phyloP scores from a whole-genome alignment of 2,797 vertebrate species.

The Brotogeris chrysoptera region DNA sequence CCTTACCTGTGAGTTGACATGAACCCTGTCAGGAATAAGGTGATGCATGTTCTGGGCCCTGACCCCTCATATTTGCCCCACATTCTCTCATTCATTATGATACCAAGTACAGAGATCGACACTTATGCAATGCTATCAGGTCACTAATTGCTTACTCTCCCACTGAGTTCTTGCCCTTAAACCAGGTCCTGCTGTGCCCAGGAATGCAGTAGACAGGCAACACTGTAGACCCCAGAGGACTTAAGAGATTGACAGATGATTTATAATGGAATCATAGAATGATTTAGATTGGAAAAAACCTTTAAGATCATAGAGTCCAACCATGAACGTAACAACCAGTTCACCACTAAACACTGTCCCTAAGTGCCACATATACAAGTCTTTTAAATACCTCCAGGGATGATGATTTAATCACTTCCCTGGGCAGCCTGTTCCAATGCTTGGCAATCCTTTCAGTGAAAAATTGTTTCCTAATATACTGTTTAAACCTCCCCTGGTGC shows the following conservation, averaged over 20 bases:
- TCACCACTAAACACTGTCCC: too few species aligned
- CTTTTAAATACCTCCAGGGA: background rate
- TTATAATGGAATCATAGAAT: background rate
- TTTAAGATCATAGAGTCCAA: too few species aligned
- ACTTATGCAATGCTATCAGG: background rate
- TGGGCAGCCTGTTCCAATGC: background rate
- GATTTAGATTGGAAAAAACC: background rate
- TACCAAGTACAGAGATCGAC: background rate
- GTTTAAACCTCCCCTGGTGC: background rate
- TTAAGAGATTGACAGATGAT: background rate
- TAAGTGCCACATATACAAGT: too few species aligned
- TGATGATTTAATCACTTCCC: background rate
- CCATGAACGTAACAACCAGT: too few species aligned
- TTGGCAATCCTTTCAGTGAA: background rate
- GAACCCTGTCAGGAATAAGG: fast-evolving
- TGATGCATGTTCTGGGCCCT: background rate
- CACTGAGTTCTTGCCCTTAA: background rate
- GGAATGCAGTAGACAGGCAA: background rate
- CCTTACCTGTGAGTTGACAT: background rate
- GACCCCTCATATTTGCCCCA: background rate
- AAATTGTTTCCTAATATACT: background rate
- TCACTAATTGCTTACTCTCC: background rate
- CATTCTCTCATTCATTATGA: background rate
- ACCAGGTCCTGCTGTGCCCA: background rate
- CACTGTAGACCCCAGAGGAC: background rate